Percentiles rank a stretch among this genome's conserved stretches.
Conservation (phyloP, 2,797 vertebrate genomes). For the Perdix hodgsoniae region DNA sequence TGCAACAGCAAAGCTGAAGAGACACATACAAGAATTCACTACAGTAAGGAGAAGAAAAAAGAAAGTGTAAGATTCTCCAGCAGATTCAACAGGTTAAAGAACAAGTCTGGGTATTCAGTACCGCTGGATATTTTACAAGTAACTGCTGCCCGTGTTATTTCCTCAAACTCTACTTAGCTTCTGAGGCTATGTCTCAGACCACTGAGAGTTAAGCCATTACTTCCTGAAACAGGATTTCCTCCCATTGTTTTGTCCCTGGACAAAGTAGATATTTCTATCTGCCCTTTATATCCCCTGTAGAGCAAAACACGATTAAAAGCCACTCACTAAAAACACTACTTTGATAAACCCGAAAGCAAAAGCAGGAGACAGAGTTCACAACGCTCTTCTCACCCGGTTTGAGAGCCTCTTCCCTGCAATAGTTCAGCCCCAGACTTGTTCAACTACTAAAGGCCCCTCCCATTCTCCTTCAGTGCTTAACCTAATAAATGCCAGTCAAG, state of each 20-base stretch:
- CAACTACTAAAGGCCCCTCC: constrained; percentile 39
- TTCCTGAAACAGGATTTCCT: constrained; percentile 75
- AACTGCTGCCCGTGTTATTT: neutral
- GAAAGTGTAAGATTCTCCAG: neutral
- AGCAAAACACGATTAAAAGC: constrained; percentile 2
- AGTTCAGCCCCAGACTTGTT: constrained; percentile 43
- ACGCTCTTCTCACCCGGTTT: constrained; percentile 20
- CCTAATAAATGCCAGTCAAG: constrained; percentile 55
- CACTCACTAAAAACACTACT: neutral
- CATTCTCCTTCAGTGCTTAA: constrained; percentile 37
- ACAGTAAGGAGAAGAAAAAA: neutral
- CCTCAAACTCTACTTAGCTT: neutral
- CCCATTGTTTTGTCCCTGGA: constrained; percentile 57
- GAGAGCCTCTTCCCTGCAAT: neutral
- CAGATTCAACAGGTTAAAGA: neutral
- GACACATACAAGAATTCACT: neutral
- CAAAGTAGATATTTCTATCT: constrained; percentile 27
- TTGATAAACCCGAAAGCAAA: neutral
- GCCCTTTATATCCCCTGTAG: neutral
- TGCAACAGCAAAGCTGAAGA: neutral
- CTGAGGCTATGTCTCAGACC: constrained; percentile 12
- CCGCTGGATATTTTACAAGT: neutral
- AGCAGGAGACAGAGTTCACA: neutral
- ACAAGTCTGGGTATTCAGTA: neutral
- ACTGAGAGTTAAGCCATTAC: constrained; percentile 64